These are phyloP conservation scores for Saccopteryx bilineata DNA, from an alignment of 2,113 vertebrate genomes.

Conservation along the genomic window DNA sequence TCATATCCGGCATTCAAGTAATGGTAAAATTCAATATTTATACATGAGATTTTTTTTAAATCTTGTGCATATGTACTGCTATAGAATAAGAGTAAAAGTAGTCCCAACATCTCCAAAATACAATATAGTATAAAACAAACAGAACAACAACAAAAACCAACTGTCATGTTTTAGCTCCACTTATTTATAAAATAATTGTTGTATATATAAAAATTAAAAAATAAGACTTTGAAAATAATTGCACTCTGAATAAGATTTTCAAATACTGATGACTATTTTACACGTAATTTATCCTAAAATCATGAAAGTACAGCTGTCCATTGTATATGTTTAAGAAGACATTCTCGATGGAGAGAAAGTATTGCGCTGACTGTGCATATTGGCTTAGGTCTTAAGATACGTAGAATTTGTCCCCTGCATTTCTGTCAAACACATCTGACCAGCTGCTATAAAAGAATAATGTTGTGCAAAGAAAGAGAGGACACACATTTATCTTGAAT, in stretches of 20 bases:
- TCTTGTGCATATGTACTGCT: conserved; percentile 6
- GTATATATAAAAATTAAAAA: not conserved
- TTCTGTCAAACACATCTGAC: not conserved
- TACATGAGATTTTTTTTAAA: conserved; percentile 75
- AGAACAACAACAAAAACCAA: not conserved
- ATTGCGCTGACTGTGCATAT: not conserved
- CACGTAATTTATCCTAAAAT: not conserved
- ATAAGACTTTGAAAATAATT: conserved; percentile 18
- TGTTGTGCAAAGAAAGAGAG: not conserved
- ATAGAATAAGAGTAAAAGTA: conserved; percentile 60
- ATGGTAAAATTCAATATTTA: conserved; percentile 78
- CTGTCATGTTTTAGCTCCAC: conserved; percentile 25
- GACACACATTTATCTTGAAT: not conserved
- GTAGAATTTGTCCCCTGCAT: not conserved
- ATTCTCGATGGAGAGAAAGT: not conserved
- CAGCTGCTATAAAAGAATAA: not conserved
- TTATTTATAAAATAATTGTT: conserved; percentile 72
- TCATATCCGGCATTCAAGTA: conserved; percentile 77
- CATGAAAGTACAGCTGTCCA: not conserved
- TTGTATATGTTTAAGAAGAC: not conserved
- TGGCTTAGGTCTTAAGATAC: not conserved
- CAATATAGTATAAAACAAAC: conserved; percentile 14
- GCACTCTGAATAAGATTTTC: not conserved
- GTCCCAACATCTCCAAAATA: not conserved
- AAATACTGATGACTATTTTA: conserved; percentile 34